phyloP scores from a whole-genome alignment of 2,888 invertebrate genomes.

The Orchestes rusci region DNA sequence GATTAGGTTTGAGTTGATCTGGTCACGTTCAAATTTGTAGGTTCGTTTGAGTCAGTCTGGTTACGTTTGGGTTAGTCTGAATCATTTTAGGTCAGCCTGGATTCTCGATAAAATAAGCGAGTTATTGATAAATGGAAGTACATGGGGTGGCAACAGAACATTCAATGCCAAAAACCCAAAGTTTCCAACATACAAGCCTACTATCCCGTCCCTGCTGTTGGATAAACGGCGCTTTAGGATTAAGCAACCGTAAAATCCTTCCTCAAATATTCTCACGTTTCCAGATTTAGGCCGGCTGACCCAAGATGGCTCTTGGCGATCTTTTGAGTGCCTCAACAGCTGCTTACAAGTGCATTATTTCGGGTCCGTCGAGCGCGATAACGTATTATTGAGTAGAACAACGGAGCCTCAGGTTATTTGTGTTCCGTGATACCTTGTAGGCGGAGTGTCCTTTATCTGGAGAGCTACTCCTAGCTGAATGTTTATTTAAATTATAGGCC shows the following conservation, averaged over 20 bases:
- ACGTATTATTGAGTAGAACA: conserved; percentile 45
- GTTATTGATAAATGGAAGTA: too few species aligned
- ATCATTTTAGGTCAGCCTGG: too few species aligned
- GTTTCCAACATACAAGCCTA: too few species aligned
- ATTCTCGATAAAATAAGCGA: too few species aligned
- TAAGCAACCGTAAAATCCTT: conserved; percentile 18
- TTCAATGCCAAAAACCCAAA: too few species aligned
- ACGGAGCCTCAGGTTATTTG: conserved; percentile 41
- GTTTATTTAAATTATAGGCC: conserved; percentile 22
- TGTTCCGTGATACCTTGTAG: conserved; percentile 25
- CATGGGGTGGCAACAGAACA: too few species aligned
- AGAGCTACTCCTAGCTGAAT: conserved; percentile 19
- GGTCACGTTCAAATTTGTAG: too few species aligned
- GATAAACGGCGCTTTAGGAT: too few species aligned
- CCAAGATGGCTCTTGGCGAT: conserved; percentile 29
- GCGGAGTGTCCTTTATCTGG: conserved; percentile 9
- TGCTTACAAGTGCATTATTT: conserved; percentile 44
- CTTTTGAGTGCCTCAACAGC: conserved; percentile 38
- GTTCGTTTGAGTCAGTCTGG: too few species aligned
- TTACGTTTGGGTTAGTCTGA: too few species aligned
- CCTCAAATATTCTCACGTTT: conserved; percentile 20
- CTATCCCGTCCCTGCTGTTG: too few species aligned
- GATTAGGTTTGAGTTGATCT: too few species aligned
- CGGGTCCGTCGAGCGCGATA: conserved; percentile 43
- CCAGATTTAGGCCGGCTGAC: conserved; percentile 20